Conservation (phyloP, 1,140 invertebrate species). For the Heliconius himera region DNA sequence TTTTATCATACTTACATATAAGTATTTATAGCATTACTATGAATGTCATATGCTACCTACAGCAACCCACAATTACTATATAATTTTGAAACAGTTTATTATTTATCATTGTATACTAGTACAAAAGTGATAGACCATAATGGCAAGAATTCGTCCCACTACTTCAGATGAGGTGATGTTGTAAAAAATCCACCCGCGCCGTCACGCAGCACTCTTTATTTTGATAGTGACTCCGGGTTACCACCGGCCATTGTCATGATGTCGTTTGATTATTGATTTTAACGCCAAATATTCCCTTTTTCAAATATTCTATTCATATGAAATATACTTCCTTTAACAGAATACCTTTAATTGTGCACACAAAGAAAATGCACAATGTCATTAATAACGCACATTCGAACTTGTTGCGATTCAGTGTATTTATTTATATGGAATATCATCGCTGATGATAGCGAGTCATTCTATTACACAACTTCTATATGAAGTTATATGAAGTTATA, state of each 20-base stretch:
- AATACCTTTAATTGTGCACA: conserved; percentile 63
- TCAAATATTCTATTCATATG: conserved; percentile 65
- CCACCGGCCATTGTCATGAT: conserved; percentile 68
- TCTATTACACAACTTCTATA: conserved; percentile 14
- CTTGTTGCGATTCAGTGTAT: conserved; percentile 65
- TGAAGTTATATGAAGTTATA: background rate
- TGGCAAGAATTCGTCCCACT: conserved; percentile 58
- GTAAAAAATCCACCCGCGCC: conserved; percentile 77
- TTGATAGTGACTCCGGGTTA: conserved; percentile 74
- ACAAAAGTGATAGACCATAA: conserved; percentile 44
- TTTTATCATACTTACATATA: background rate
- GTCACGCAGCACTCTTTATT: conserved; percentile 72
- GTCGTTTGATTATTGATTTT: conserved; percentile 79
- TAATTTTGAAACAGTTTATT: conserved; percentile 22
- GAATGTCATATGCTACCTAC: background rate
- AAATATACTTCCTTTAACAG: conserved; percentile 73
- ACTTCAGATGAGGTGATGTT: conserved; percentile 62
- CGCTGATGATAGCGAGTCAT: conserved; percentile 39
- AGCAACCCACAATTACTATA: background rate
- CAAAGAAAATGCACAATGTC: conserved; percentile 67
- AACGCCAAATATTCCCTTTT: conserved; percentile 78
- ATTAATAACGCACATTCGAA: conserved; percentile 76
- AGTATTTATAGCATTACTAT: background rate
- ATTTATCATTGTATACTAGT: conserved; percentile 26
- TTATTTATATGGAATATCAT: conserved; percentile 46